Percentiles rank a stretch among this genome's conserved stretches.
Evolutionary conservation across 2,113 vertebrate genomes (phyloP).

Genomic region (Chionomys nivalis): DNA sequence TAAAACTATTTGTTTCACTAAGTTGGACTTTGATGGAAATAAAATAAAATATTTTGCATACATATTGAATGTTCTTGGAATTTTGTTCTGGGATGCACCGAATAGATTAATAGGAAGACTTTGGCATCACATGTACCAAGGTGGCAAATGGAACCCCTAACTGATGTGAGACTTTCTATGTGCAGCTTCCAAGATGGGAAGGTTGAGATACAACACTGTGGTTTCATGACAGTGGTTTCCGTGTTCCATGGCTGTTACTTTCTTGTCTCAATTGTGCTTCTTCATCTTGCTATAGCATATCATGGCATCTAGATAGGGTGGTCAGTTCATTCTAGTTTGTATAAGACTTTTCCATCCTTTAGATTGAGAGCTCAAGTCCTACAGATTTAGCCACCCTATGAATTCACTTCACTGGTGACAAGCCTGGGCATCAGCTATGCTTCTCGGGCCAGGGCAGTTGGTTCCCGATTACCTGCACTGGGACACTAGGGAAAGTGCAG

Average conservation of each 20-base stretch:
- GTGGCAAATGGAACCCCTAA: neutral
- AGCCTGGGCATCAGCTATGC: neutral
- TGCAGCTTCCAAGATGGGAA: neutral
- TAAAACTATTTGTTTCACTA: no score
- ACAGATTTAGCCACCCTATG: neutral
- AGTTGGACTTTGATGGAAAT: no score
- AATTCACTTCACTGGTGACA: neutral
- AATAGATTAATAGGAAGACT: neutral
- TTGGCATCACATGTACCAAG: neutral
- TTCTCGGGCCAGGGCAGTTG: neutral
- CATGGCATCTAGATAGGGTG: neutral
- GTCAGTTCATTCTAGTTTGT: neutral
- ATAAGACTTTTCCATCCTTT: neutral
- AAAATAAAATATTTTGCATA: neutral
- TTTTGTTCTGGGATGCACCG: conserved; percentile 11
- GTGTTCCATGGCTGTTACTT: neutral
- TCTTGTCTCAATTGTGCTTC: neutral
- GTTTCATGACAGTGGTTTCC: neutral
- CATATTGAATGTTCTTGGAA: neutral
- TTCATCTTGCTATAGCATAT: neutral
- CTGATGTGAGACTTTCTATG: neutral
- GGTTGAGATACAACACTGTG: neutral
- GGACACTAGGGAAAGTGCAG: neutral
- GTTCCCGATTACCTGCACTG: neutral
- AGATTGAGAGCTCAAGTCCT: neutral